Conservation (phyloP, 2,113 vertebrate genomes). For the Phodopus roborovskii region DNA sequence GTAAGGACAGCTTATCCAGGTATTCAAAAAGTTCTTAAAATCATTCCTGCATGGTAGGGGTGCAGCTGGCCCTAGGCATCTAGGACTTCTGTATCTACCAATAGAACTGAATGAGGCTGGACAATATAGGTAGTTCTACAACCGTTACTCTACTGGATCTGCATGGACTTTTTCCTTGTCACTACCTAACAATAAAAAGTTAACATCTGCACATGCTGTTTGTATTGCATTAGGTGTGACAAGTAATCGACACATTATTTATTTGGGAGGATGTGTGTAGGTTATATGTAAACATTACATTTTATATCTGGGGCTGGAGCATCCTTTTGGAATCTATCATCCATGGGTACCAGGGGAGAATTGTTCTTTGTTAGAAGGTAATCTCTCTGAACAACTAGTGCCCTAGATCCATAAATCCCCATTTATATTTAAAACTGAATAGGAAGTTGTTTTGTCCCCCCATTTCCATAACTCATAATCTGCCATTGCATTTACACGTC, state of each 20-base stretch:
- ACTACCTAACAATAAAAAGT: background rate
- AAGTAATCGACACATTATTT: background rate
- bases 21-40: background rate
- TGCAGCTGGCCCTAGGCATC: background rate
- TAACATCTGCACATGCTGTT: background rate
- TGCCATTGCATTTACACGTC: conserved; percentile 48
- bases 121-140: background rate
- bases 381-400: background rate
- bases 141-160: background rate
- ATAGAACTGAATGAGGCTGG: background rate
- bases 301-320: background rate
- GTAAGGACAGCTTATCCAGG: background rate
- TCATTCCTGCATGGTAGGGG: background rate
- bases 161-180: background rate
- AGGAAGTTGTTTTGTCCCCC: conserved; percentile 7
- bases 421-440: conserved; percentile 39
- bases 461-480: background rate
- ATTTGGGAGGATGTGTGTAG: background rate
- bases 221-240: background rate
- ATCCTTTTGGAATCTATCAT: background rate
- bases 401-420: background rate
- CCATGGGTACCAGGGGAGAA: background rate
- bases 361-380: background rate
- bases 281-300: background rate
- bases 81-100: background rate